Base-by-base conservation (phyloP, 2,888 invertebrate species). In the Julus scanicus region DNA sequence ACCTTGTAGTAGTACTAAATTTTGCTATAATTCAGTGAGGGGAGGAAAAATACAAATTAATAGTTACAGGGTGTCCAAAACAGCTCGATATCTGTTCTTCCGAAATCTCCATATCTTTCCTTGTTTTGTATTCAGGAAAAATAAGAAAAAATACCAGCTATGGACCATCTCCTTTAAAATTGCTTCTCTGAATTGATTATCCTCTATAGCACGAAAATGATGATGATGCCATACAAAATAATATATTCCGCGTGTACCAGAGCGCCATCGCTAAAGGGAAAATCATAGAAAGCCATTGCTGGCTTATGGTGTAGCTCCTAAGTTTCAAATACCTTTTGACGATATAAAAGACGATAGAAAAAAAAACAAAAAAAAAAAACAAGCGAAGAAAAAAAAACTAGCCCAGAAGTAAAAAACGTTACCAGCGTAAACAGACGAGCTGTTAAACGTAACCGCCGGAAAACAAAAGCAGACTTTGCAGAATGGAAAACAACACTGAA, bases 371-470 rank as follows among this genome's bases (percentile, higher is more conserved):
- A 53, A 53, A 53, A 13, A 53, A 11, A n/a, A n/a, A n/a, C n/a
- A n/a, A n/a, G n/a, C 71, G 29, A 29, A 71, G 11, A 29, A 71
- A 71, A 71, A 71, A 20, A 71, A 71, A 29, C 1, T n/a, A 71
- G 29, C 71, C 71, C 71, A 71, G 29, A 71, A 71, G 71, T 71
- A 20, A 63, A 63, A 63, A 71, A 71, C 8, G 71, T 71, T 71
- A 71, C 29, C 71, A 29, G 71, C 20, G 71, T 71, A 71, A 71
- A 71, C 71, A 71, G 71, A 71, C 71, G 71, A 71, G 71, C 71
- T 71, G 71, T 71, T 71, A 71, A 71, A 71, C 71, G 71, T 29
- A 71, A 71, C 71, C 71, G 71, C 71, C 71, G 71, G 71, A 71
- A 71, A 71, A 71, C 71, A 71, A 71, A 71, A n/a, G 71, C 71